A percentile compares a stretch with the other conserved stretches of the same genome.
Conservation (phyloP, 2,797 vertebrate genomes). For the Microctenopoma stevenorrisi region DNA sequence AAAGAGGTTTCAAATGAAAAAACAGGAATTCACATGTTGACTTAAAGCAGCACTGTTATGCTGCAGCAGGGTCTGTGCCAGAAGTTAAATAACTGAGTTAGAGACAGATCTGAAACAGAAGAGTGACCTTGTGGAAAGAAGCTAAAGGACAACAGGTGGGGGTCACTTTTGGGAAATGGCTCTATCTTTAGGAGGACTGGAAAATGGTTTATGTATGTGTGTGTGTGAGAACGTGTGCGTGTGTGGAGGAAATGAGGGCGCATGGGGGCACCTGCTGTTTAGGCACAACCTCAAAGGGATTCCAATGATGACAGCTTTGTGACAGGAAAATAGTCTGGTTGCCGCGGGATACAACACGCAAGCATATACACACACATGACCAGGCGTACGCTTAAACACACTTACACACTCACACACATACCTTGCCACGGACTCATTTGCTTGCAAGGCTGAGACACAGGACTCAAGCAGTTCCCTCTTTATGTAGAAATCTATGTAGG, state of each 20-base stretch:
- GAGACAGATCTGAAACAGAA: slow-evolving; percentile 36
- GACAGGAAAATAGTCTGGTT: slow-evolving; percentile 71
- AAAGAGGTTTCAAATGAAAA: background rate
- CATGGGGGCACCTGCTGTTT: slow-evolving; percentile 75
- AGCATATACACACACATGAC: slow-evolving; percentile 43
- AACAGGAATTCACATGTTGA: background rate
- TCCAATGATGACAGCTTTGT: slow-evolving; percentile 77
- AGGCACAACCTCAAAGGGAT: slow-evolving; percentile 81
- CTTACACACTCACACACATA: slow-evolving; percentile 58
- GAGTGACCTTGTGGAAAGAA: slow-evolving; percentile 42
- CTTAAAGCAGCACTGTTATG: slow-evolving; percentile 1
- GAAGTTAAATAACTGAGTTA: slow-evolving; percentile 12
- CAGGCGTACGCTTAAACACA: slow-evolving; percentile 14
- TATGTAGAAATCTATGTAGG: slow-evolving; percentile 76
- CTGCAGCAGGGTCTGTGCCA: slow-evolving; percentile 1
- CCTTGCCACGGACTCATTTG: slow-evolving; percentile 82
- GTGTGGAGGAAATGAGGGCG: slow-evolving; percentile 67
- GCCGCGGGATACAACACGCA: slow-evolving; percentile 57
- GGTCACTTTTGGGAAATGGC: slow-evolving; percentile 51
- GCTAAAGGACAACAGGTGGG: slow-evolving; percentile 57
- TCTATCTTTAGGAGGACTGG: slow-evolving; percentile 72
- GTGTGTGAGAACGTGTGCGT: slow-evolving; percentile 7
- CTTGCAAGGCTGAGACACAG: slow-evolving; percentile 76
- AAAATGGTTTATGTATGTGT: slow-evolving; percentile 41
- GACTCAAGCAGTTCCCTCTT: slow-evolving; percentile 71